Evolutionary conservation across 2,888 invertebrate species (phyloP), one percentile per base, ranked within the genome.

Genomic region (Sarcophaga subvicina): DNA sequence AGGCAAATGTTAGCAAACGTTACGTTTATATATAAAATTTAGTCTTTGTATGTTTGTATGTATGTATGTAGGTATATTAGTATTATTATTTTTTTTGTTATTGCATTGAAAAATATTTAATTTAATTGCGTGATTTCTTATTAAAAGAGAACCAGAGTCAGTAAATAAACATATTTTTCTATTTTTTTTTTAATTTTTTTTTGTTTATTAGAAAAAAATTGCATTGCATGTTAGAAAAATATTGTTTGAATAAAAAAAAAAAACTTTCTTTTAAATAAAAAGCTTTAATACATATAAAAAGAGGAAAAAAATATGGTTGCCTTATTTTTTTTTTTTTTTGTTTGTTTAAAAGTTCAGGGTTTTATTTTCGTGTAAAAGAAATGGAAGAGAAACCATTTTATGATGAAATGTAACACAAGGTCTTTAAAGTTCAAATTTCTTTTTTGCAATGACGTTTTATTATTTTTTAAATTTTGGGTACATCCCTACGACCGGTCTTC

Each of bases 81-180:
- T 37, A 37, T 37, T 37, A 37, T 37, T 37, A 8, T 37, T 37
- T 37, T 37, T 37, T 37, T 37, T 54, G 54, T 54, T 54, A 14
- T 54, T 54, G 54, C 54, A 14, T 54, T 14, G 54, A 54, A 37
- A 54, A 54, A 54, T 54, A 54, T 54, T 54, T 54, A 54, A 54
- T 54, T 54, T 54, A 54, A 54, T 54, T 54, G 54, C 54, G 54
- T 54, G 54, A 54, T 54, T 54, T 54, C 54, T 54, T 54, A 54
- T 54, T 54, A 54, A 54, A 54, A 54, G 54, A 37, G 37, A 37
- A 10, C 37, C 8, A 37, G 37, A 54, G 54, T 17, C 54, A 54
- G 54, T 54, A 54, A 54, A 54, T 54, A 54, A 54, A 5, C 37
- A 37, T 8, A 37, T 10, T 37, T 37, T 37, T 37, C 37, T 37